These are phyloP conservation scores for Mallateleia sp. DNA, from an alignment of 2,888 invertebrate species.

Conservation along the genomic window DNA sequence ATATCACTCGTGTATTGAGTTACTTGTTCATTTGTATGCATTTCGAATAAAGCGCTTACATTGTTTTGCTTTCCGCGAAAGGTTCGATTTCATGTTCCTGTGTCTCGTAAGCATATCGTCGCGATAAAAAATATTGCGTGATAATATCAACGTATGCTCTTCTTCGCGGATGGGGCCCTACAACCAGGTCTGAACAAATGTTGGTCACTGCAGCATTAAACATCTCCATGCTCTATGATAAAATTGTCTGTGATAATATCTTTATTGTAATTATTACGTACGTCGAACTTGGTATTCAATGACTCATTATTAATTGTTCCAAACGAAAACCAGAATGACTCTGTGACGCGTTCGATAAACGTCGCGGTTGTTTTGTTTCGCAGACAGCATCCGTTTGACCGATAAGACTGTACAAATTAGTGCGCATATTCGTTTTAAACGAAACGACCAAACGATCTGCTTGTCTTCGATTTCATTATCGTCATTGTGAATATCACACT, in stretches of 20 bases:
- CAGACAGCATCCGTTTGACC: constrained; percentile 39
- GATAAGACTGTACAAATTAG: constrained; percentile 39
- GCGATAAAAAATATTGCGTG: not conserved
- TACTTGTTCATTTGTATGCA: not conserved
- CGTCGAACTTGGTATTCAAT: constrained; percentile 8
- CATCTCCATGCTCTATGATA: constrained; percentile 59
- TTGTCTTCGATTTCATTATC: constrained; percentile 4
- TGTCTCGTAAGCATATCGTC: constrained; percentile 6
- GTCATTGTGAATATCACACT: constrained; percentile 32
- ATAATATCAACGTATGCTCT: not conserved
- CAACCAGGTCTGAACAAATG: not conserved
- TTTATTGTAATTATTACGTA: constrained; percentile 30
- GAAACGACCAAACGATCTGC: not conserved
- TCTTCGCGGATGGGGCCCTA: not conserved
- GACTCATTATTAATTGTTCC: constrained; percentile 32
- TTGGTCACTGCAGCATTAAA: not conserved
- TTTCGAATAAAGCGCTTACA: not conserved
- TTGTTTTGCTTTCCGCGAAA: not conserved
- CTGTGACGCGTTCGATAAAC: constrained; percentile 16
- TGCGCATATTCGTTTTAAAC: constrained; percentile 4
- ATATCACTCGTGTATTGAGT: not conserved
- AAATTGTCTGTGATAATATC: constrained; percentile 85
- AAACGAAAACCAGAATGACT: constrained; percentile 28
- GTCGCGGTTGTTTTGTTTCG: constrained; percentile 36
- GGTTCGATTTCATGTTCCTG: not conserved